These are phyloP conservation scores for Helarctos malayanus DNA, from an alignment of 2,797 vertebrate genomes.

Conservation along the genomic window DNA sequence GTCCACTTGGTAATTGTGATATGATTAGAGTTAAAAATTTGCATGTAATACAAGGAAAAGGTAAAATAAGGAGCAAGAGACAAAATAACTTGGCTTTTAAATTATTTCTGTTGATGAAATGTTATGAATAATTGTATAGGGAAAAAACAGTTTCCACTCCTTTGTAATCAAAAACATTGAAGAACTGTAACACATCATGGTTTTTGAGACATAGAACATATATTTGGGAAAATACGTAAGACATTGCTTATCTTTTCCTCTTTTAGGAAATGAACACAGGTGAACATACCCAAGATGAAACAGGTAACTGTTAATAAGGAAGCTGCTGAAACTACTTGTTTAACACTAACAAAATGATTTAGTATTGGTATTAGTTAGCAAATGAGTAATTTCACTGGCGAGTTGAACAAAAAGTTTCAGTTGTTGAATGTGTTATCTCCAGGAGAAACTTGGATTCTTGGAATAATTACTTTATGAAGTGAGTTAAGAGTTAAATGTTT, in stretches of 20 bases:
- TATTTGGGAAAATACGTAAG: conserved; percentile 53
- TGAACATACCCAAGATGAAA: conserved; percentile 89
- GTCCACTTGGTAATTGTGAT: neutral
- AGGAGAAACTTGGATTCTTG: conserved; percentile 33
- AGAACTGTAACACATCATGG: neutral
- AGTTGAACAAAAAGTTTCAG: conserved; percentile 17
- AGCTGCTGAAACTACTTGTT: conserved; percentile 35
- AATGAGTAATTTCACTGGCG: neutral
- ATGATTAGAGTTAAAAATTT: conserved; percentile 33
- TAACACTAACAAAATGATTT: neutral
- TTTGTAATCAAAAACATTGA: conserved; percentile 7
- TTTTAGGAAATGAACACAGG: conserved; percentile 91
- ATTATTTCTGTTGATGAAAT: conserved; percentile 34
- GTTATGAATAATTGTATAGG: conserved; percentile 44
- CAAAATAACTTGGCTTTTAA: conserved; percentile 48
- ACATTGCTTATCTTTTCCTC: conserved; percentile 77
- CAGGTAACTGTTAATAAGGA: conserved; percentile 90
- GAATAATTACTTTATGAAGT: conserved; percentile 17
- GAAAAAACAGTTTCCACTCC: neutral
- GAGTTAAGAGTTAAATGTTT: conserved; percentile 47
- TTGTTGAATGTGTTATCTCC: neutral
- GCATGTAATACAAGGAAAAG: neutral
- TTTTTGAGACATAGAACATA: conserved; percentile 7
- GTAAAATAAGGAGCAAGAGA: conserved; percentile 11
- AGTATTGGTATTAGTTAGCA: neutral